Evolutionary conservation across 2,797 vertebrate species (phyloP), one percentile per base, ranked within the genome.

Genomic region (Dicrostonyx torquatus): DNA sequence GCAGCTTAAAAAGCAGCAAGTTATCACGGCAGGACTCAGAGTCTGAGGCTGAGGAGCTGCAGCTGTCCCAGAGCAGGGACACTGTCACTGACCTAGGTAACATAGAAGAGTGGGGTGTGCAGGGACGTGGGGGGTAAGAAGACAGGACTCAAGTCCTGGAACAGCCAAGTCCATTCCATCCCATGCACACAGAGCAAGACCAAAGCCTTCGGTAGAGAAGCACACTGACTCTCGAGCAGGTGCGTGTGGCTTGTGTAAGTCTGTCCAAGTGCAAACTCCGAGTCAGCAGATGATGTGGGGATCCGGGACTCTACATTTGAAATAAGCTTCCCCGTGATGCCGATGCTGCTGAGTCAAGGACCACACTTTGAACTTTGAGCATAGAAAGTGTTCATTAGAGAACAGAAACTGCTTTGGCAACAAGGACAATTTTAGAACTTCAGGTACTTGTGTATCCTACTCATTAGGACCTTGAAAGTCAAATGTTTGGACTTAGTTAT

Each of bases 1-100:
- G 99, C 96, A 99, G 99, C 98, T 99, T 99, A 98, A 99, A 99
- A 98, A 99, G 99, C 99, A 99, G 99, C 98, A 99, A 99, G 98
- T 98, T 99, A 98, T 99, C 99, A 97, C 98, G 99, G 96, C 99
- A 99, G 98, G 99, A 99, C 98, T 99, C 99, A 1, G 99, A 99
- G 98, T 99, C 99, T 40, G 99, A 99, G 98, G 99, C 99, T 97
- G 99, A 99, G 87, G 99, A 99, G 94, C 99, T 99, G 94, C 98
- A 99, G 98, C 99, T 99, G 98, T 99, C 99, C 95, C 99, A 99
- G 98, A 99, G 99, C 99, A 99, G 99, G 98, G 99, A 99, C 99
- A 99, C 99, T 40, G 99, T 99, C 95, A 99, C 99, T 91, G 99
- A 99, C 98, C 99, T 99, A 97, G 99, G 99, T 99, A 99, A 98